These are phyloP conservation scores for Hymenochirus boettgeri DNA, from an alignment of 2,113 vertebrate species.

Conservation along the genomic window DNA sequence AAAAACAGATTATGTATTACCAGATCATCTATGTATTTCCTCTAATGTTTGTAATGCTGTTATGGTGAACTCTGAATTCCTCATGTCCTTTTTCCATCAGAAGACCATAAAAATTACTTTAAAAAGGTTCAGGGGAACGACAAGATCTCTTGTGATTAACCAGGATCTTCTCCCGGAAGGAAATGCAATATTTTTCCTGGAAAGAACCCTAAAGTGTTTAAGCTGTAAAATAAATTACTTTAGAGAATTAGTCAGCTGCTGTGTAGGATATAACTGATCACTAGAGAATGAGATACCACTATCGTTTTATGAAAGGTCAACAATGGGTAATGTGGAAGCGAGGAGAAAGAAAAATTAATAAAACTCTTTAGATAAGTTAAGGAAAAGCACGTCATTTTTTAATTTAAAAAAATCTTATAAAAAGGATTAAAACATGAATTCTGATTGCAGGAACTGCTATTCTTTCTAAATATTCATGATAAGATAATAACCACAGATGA, in stretches of 20 bases:
- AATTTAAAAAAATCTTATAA: constrained; percentile 30
- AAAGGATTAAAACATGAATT: constrained; percentile 22
- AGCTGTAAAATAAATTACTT: constrained; percentile 43
- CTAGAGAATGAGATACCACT: constrained; percentile 38
- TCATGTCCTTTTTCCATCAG: constrained; percentile 16
- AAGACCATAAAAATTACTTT: constrained; percentile 31
- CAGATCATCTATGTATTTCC: constrained; percentile 9
- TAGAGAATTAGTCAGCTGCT: constrained; percentile 42
- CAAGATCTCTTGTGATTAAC: constrained; percentile 34
- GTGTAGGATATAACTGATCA: constrained; percentile 31
- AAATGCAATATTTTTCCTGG: constrained; percentile 42
- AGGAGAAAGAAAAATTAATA: constrained; percentile 34
- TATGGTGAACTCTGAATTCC: constrained; percentile 10
- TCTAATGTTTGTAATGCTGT: constrained; percentile 3
- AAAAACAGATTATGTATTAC: constrained; percentile 5
- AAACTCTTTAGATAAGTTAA: constrained; percentile 38
- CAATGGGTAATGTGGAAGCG: constrained; percentile 39
- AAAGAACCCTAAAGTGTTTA: constrained; percentile 41
- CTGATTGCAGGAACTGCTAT: constrained; percentile 31
- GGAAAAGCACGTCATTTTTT: constrained; percentile 31
- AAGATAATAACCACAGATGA: constrained; percentile 36
- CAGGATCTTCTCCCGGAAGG: constrained; percentile 33
- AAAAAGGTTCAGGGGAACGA: constrained; percentile 33
- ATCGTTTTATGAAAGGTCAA: constrained; percentile 41
- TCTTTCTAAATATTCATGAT: constrained; percentile 38